These are phyloP conservation scores for Cherax quadricarinatus DNA, from an alignment of 1,140 invertebrate genomes.

Conservation along the genomic window DNA sequence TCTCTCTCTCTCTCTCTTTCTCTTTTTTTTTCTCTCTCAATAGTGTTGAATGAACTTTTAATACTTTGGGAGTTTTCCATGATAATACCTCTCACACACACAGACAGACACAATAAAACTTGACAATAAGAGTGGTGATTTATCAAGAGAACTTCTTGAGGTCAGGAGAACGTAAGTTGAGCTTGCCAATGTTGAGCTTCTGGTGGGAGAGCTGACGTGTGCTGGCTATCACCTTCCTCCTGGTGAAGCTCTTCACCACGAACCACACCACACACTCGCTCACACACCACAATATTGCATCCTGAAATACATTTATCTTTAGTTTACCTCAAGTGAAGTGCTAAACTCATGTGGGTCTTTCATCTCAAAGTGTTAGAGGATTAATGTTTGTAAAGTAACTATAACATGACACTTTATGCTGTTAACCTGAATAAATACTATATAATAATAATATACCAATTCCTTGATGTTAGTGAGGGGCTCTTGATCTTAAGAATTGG, in stretches of 20 bases:
- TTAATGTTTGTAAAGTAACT: too few species aligned
- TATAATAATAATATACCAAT: too few species aligned
- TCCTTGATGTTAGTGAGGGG: too few species aligned
- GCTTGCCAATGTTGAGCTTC: conserved; percentile 53
- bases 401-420: too few species aligned
- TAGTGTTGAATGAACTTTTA: too few species aligned
- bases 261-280: conserved; percentile 71
- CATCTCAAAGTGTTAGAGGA: too few species aligned
- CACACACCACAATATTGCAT: conserved; percentile 67
- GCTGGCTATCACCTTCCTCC: conserved; percentile 64
- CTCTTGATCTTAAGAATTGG: too few species aligned
- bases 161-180: conserved; percentile 40
- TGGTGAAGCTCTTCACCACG: conserved; percentile 66
- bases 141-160: conserved; percentile 54
- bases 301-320: conserved; percentile 24
- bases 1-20: too few species aligned
- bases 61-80: too few species aligned
- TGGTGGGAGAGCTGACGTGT: conserved; percentile 57
- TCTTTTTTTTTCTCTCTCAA: too few species aligned
- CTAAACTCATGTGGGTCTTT: not conserved
- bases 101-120: not conserved
- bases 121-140: not conserved
- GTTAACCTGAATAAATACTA: too few species aligned
- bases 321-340: not conserved
- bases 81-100: not conserved